A percentile compares a stretch with the other conserved stretches of the same genome.
phyloP scores from a whole-genome alignment of 2,797 vertebrate genomes.

The Macrochelys suwanniensis region DNA sequence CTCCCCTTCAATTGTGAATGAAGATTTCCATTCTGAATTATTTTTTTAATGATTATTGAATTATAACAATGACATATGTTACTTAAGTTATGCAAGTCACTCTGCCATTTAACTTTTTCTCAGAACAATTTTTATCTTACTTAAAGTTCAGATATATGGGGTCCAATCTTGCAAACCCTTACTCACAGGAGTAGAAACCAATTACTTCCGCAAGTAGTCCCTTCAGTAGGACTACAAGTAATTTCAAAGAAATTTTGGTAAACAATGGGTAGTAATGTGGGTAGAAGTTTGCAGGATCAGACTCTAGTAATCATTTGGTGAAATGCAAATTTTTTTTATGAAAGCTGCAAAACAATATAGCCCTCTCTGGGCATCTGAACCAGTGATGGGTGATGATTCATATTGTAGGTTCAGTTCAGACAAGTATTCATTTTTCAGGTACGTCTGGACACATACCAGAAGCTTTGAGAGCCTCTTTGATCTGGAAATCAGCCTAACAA shows the following conservation, averaged over 20 bases:
- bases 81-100: background rate
- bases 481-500: background rate
- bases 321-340: background rate
- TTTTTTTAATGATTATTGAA: background rate
- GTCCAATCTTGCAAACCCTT: background rate
- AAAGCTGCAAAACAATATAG: background rate
- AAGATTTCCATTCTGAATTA: background rate
- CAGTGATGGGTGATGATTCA: background rate
- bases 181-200: background rate
- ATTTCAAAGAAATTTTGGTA: background rate
- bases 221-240: background rate
- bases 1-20: background rate
- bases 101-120: background rate
- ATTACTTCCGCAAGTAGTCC: background rate
- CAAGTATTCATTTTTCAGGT: slow-evolving; percentile 1
- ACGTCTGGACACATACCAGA: background rate
- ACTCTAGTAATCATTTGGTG: background rate
- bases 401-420: background rate
- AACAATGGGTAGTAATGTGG: fast-evolving
- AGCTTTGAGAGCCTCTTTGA: background rate
- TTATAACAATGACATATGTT: background rate
- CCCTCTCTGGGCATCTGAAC: slow-evolving; percentile 2
- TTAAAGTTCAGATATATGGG: background rate
- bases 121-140: background rate
- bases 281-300: background rate